Evolutionary conservation across 1,140 invertebrate genomes (phyloP).

Genomic region (Drosophila aff.): DNA sequence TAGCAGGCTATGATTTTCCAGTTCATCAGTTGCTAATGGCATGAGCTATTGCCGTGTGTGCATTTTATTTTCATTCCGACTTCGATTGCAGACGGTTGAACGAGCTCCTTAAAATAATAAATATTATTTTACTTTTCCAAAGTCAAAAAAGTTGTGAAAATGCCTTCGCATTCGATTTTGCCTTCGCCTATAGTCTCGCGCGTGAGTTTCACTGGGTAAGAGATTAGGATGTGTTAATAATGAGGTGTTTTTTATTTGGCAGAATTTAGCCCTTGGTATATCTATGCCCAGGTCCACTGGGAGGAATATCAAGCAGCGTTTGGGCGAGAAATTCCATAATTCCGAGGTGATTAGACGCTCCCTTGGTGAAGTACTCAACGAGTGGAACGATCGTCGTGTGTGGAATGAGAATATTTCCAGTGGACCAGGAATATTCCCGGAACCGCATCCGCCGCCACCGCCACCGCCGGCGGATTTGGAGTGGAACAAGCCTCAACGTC

Average conservation of each 20-base stretch:
- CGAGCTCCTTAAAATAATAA: background rate
- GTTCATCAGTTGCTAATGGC: background rate
- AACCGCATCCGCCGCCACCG: slow-evolving; percentile 4
- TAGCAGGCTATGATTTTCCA: background rate
- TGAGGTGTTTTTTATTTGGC: background rate
- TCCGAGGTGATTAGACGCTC: background rate
- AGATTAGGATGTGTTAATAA: background rate
- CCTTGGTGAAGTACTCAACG: background rate
- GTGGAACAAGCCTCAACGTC: background rate
- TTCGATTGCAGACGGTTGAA: background rate
- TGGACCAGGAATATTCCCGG: background rate
- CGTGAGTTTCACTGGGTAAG: background rate
- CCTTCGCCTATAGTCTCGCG: background rate
- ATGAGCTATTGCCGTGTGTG: background rate
- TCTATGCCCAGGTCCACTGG: too few relatives aligned
- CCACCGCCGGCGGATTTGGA: slow-evolving; percentile 8
- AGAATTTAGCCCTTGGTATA: background rate
- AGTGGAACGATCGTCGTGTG: background rate
- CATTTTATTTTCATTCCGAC: background rate
- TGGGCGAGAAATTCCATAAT: background rate
- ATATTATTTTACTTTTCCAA: slow-evolving; percentile 1
- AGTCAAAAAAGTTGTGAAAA: background rate
- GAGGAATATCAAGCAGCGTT: background rate
- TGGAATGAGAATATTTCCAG: slow-evolving; percentile 6
- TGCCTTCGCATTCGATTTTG: background rate